Conservation (phyloP, 2,113 vertebrate species). For the Aspidoscelis tigris region DNA sequence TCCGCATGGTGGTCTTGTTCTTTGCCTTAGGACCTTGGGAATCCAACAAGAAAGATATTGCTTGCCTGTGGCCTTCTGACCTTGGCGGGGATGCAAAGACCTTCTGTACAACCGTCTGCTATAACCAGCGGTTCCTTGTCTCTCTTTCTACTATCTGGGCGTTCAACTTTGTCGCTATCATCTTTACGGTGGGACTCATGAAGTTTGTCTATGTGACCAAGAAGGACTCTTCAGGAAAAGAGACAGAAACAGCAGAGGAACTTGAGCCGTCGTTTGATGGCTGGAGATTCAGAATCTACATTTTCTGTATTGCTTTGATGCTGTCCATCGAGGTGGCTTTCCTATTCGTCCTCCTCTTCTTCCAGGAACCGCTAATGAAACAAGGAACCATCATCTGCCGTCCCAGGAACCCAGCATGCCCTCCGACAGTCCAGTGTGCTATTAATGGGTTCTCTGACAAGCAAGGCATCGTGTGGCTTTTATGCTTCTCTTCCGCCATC, state of each 20-base stretch:
- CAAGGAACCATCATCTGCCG: neutral
- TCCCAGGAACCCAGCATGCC: neutral
- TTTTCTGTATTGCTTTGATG: slow-evolving; percentile 11
- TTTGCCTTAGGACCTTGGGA: slow-evolving; percentile 28
- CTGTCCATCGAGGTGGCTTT: neutral
- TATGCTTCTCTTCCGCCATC: neutral
- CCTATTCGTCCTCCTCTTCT: neutral
- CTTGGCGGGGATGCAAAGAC: neutral
- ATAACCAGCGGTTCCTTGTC: slow-evolving; percentile 2
- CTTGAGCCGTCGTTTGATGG: neutral
- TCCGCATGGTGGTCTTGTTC: slow-evolving; percentile 28
- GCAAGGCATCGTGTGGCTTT: neutral
- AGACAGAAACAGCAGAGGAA: neutral
- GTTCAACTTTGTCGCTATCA: slow-evolving; percentile 10
- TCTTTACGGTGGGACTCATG: slow-evolving; percentile 10
- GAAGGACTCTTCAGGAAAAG: neutral
- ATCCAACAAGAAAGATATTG: neutral
- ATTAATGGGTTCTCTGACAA: neutral
- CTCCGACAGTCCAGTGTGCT: neutral
- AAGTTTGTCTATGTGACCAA: slow-evolving; percentile 17
- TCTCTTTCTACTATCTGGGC: neutral
- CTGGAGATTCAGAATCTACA: slow-evolving; percentile 17
- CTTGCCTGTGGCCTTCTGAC: slow-evolving; percentile 8
- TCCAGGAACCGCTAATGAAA: neutral
- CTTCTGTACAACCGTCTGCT: slow-evolving; percentile 9